Evolutionary conservation across 1,140 invertebrate genomes (phyloP).

Genomic region (Coptotermes formosanus): DNA sequence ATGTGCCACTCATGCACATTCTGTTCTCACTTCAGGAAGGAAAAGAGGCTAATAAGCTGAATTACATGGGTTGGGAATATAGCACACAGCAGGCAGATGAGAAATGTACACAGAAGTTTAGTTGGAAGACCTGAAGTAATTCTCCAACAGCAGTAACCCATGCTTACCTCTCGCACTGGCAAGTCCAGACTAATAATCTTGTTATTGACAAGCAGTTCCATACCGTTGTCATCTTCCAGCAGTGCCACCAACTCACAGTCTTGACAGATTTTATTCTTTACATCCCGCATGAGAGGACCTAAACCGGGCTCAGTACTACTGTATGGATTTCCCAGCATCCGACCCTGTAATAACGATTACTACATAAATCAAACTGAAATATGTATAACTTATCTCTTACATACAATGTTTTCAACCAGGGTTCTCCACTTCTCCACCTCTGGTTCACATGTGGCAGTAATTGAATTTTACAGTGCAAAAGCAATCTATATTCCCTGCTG

Average conservation of each 20-base stretch:
- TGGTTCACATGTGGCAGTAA: too few species aligned
- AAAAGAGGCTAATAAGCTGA: too few species aligned
- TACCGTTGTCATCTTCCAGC: constrained; percentile 96
- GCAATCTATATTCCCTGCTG: too few species aligned
- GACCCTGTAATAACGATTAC: constrained; percentile 58
- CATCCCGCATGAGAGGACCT: constrained; percentile 95
- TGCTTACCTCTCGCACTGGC: constrained; percentile 83
- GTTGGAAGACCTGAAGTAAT: background rate
- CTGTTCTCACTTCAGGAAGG: too few species aligned
- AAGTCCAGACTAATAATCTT: constrained; percentile 97
- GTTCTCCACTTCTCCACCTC: too few species aligned
- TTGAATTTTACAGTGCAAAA: too few species aligned
- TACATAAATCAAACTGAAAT: background rate
- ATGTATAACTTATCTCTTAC: too few species aligned
- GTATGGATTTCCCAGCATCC: constrained; percentile 98
- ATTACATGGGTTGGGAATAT: too few species aligned
- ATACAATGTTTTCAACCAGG: too few species aligned
- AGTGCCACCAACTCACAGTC: constrained; percentile 96
- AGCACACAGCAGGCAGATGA: too few species aligned
- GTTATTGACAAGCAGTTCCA: constrained; percentile 98
- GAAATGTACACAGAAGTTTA: too few species aligned
- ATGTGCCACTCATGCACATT: too few species aligned
- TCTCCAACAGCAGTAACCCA: background rate
- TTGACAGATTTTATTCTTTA: constrained; percentile 97
- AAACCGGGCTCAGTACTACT: constrained; percentile 89